These are phyloP conservation scores for Lophura nycthemera DNA, from an alignment of 2,113 vertebrate genomes.

Conservation along the genomic window DNA sequence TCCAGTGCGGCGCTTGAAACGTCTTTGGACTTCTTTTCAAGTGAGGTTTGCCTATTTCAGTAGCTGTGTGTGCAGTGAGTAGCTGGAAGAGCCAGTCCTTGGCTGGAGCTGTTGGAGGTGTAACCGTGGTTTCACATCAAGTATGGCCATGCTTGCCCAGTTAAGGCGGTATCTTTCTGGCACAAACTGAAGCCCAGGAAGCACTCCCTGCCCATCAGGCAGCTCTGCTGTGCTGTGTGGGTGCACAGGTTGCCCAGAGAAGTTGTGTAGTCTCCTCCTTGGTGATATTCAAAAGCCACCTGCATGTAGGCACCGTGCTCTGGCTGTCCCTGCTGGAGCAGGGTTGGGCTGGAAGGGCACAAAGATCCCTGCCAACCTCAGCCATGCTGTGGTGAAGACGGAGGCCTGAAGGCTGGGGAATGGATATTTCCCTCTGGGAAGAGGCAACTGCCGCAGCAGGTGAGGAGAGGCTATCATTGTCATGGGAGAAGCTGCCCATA, in stretches of 20 bases:
- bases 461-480: too few relatives aligned
- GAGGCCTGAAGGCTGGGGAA: not conserved
- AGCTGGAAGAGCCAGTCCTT: not conserved
- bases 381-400: not conserved
- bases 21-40: not conserved
- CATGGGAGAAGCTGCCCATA: constrained; percentile 51
- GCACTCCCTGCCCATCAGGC: not conserved
- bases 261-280: not conserved
- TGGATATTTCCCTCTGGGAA: not conserved
- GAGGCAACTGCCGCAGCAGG: too few relatives aligned
- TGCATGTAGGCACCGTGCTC: not conserved
- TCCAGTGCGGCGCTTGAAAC: not conserved
- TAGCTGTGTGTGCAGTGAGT: not conserved
- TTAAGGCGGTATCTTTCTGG: not conserved
- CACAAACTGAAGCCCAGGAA: not conserved
- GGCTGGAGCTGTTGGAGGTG: rapidly evolving
- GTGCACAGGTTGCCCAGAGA: not conserved
- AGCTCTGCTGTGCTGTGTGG: not conserved
- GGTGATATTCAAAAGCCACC: not conserved
- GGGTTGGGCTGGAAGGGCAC: not conserved
- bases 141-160: not conserved
- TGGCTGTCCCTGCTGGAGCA: not conserved
- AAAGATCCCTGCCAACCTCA: not conserved
- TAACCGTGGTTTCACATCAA: rapidly evolving
- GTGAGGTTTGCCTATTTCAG: not conserved